A percentile compares a stretch with the other conserved stretches of the same genome.
Conservation (phyloP, 2,113 vertebrate genomes). For the Etheostoma cragini region DNA sequence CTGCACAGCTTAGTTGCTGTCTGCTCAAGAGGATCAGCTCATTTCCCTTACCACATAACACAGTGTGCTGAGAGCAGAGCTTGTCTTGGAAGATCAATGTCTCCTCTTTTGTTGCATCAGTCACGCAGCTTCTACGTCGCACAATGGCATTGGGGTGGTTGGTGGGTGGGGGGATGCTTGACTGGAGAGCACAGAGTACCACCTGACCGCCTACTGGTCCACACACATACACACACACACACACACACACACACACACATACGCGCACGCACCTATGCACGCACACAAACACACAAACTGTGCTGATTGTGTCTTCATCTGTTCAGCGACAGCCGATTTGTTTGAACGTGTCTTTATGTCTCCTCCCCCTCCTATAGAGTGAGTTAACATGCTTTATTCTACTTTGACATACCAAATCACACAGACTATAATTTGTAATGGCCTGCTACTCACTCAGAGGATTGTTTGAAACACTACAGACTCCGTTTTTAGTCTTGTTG, state of each 20-base stretch:
- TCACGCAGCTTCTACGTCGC: conserved; percentile 75
- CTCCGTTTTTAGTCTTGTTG: conserved; percentile 49
- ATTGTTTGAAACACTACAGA: conserved; percentile 55
- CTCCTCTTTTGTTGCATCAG: conserved; percentile 79
- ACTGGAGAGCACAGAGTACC: conserved; percentile 77
- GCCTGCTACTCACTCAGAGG: conserved; percentile 54
- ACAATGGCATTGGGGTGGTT: conserved; percentile 72
- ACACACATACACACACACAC: conserved; percentile 17
- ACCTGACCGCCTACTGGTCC: conserved; percentile 80
- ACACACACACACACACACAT: conserved; percentile 34
- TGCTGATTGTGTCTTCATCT: conserved; percentile 76
- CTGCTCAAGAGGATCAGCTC: conserved; percentile 77
- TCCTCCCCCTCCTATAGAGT: conserved; percentile 67
- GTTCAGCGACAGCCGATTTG: conserved; percentile 72
- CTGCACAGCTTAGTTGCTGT: conserved; percentile 76
- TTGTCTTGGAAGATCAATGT: conserved; percentile 77
- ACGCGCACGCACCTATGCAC: conserved; percentile 29
- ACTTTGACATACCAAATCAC: conserved; percentile 71
- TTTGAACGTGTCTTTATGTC: conserved; percentile 71
- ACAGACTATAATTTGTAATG: conserved; percentile 48
- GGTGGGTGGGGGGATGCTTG: conserved; percentile 58
- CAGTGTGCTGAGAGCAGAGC: conserved; percentile 69
- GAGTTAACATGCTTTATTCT: conserved; percentile 75
- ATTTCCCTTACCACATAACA: conserved; percentile 72
- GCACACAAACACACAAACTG: conserved; percentile 59